Evolutionary conservation across 1,140 invertebrate species (phyloP), one percentile per base, ranked within the genome.

Genomic region (Eufriesea mexicana): DNA sequence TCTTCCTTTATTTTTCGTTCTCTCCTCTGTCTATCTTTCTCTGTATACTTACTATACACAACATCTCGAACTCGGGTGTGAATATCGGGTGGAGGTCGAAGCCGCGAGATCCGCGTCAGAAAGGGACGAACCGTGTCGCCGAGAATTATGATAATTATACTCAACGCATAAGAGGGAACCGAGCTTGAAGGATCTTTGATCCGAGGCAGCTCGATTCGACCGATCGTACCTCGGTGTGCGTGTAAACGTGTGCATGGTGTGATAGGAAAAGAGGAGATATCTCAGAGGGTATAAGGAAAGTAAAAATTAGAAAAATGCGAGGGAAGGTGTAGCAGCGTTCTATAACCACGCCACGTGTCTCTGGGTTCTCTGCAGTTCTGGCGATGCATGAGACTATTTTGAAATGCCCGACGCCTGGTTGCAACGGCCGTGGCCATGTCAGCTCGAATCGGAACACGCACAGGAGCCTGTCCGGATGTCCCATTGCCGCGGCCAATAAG

Each of bases 361-460:
- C 93, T 94, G 94, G 94, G 93, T 94, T 92, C 92, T 95, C 95
- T 62, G 89, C 95, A 99, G 99, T 99, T 95, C 96, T 99, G 96
- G 98, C 98, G 93, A 96, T 99, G 96, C 98, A 99, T 96, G 98
- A 99, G 96, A 98, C 98, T 93, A 98, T 99, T 95, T 96, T 99
- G 94, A 99, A 99, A 97, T 99, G 98, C 95, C 98, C 98, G 72
- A 99, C 98, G 86, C 98, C 98, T 89, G 98, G 98, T 91, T 99
- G 98, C 95, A 99, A 98, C 95, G 98, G 98, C 84, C 96, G 98
- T 90, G 98, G 98, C 86, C 98, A 99, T 96, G 98, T 99, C 90
- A 99, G 98, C 95, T 98, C 98, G 90, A 99, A 99, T 95, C 96
- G 98, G 88, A 99, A 98, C 94, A 98, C 98, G 28, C 98, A 99